Evolutionary conservation across 2,797 vertebrate species (phyloP), one percentile per base, ranked within the genome.

Genomic region (Syngnathus acus): DNA sequence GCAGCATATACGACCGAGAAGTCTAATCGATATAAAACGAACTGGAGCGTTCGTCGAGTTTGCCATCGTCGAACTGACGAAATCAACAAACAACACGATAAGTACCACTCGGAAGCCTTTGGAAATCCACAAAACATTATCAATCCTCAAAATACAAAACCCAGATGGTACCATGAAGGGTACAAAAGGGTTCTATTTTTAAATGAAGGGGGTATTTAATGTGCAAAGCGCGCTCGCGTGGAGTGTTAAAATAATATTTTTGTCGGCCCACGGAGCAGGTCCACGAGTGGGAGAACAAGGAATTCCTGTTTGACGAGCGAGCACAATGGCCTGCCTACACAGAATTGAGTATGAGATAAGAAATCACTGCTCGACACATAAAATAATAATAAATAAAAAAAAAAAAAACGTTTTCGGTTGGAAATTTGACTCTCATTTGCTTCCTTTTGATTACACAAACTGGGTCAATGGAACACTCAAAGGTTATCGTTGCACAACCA

Each of bases 291-390:
- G 53, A n/a, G 21, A 42, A 54, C 57, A 47, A 66, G 57, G 64
- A 67, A 75, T 76, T 80, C 69, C 72, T 67, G 65, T 71, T 68
- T 67, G 66, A 77, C 53, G 0, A 69, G 61, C 11, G 37, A 42
- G 13, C 58, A 6, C 58, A 9, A 53, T 57, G 55, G 55, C 23
- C 26, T 23, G 55, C 23, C 26, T 23, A 48, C 9, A 5, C 40
- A 62, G 13, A 62, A 13, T 19, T 50, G 39, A 43, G 45, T 19
- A 19, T 14, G 32, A 32, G 6, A 38, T 50, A 8, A 62, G n/a
- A 43, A 43, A 62, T 23, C 21, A 62, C 40, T 40, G 13, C 40
- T 43, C 13, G 10, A 43, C 2, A 14, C 19, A 43, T 43, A 43
- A 21, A 5, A 14, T 26, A 54, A 54, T 5, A 54, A 13, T 23